Evolutionary conservation across 2,113 vertebrate species (phyloP).

Genomic region (Eubucco bourcierii): DNA sequence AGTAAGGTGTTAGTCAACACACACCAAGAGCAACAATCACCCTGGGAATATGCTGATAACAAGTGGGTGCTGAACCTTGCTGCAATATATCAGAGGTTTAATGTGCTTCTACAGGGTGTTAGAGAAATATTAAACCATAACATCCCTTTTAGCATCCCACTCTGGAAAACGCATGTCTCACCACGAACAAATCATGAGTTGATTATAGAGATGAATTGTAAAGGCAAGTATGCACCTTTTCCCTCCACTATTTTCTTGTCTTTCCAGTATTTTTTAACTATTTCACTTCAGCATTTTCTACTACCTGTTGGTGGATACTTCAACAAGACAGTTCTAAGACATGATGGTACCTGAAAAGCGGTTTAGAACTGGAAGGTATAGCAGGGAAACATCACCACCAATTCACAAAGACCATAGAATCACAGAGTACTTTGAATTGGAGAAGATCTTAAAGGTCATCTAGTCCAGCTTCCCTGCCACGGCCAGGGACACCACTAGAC

Average conservation of each 20-base stretch:
- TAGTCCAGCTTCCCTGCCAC: neutral
- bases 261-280: neutral
- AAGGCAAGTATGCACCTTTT: accelerated
- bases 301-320: neutral
- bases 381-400: neutral
- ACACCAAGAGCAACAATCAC: neutral
- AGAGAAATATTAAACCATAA: neutral
- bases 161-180: neutral
- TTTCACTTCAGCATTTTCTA: neutral
- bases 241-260: no score
- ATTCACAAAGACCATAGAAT: neutral
- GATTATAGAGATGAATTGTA: neutral
- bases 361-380: neutral
- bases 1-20: neutral
- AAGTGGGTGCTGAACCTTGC: neutral
- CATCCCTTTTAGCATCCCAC: neutral
- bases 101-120: neutral
- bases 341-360: neutral
- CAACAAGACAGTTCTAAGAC: neutral
- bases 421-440: neutral
- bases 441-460: neutral
- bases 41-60: neutral
- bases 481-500: neutral
- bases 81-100: neutral
- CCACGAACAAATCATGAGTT: neutral